A percentile compares a stretch with the other conserved stretches of the same genome.
Evolutionary conservation across 2,888 invertebrate genomes (phyloP).

Genomic region (Idaea dimidiata): DNA sequence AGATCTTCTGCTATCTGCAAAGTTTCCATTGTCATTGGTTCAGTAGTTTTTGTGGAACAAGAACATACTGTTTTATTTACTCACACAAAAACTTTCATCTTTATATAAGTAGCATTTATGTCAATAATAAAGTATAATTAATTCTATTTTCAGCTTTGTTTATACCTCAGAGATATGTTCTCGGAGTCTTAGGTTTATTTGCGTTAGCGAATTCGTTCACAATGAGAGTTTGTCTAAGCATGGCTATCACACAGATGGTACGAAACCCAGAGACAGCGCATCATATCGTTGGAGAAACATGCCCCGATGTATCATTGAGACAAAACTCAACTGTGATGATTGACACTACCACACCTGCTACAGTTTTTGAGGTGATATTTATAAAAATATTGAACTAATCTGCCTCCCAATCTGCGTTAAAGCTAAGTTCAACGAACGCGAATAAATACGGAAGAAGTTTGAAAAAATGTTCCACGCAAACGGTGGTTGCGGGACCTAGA

Average conservation of each 20-base stretch:
- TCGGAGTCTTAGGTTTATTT: constrained; percentile 85
- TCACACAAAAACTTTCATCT: too few species aligned
- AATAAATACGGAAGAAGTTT: too few species aligned
- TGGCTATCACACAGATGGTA: constrained; percentile 87
- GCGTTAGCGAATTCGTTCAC: constrained; percentile 86
- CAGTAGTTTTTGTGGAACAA: too few species aligned
- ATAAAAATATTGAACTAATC: constrained; percentile 1
- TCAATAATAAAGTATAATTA: too few species aligned
- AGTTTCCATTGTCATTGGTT: too few species aligned
- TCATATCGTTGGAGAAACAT: constrained; percentile 74
- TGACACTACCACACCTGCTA: neutral
- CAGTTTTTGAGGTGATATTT: constrained; percentile 13
- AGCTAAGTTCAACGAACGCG: too few species aligned
- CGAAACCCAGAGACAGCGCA: constrained; percentile 46
- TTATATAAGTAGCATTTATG: too few species aligned
- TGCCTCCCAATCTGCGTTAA: too few species aligned
- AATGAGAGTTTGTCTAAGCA: constrained; percentile 86
- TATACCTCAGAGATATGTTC: constrained; percentile 85
- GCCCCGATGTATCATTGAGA: constrained; percentile 51
- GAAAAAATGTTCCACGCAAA: too few species aligned
- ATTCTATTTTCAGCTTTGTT: constrained; percentile 69
- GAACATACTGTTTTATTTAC: too few species aligned
- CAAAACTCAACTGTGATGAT: neutral
- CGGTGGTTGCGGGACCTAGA: too few species aligned
- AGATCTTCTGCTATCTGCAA: too few species aligned